Conservation (phyloP, 2,888 invertebrate genomes). For the Acronicta alni region DNA sequence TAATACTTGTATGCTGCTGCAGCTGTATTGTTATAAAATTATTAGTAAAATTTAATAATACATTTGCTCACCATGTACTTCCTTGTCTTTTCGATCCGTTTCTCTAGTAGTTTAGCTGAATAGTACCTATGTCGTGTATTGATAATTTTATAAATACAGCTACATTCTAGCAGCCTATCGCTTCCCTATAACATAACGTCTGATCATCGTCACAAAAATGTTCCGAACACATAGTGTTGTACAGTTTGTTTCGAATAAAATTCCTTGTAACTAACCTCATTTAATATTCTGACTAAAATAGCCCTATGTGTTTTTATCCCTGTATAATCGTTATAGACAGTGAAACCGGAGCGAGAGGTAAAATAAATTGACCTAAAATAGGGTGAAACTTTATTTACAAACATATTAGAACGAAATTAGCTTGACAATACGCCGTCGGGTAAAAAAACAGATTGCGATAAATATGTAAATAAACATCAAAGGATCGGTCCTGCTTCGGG, state of each 20-base stretch:
- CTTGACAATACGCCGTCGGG: slow-evolving; percentile 68
- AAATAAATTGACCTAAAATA: slow-evolving; percentile 50
- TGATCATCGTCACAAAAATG: slow-evolving; percentile 75
- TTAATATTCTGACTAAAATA: slow-evolving; percentile 53
- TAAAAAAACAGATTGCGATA: slow-evolving; percentile 84
- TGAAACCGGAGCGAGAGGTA: slow-evolving; percentile 72
- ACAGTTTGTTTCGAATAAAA: slow-evolving; percentile 47
- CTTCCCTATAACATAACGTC: slow-evolving; percentile 67
- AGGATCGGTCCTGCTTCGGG: slow-evolving; percentile 80
- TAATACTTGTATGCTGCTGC: slow-evolving; percentile 63
- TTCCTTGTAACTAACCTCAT: slow-evolving; percentile 38
- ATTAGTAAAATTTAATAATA: slow-evolving; percentile 67
- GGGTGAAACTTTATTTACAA: slow-evolving; percentile 58
- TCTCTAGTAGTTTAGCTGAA: slow-evolving; percentile 79
- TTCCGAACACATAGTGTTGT: slow-evolving; percentile 56
- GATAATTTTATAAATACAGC: slow-evolving; percentile 82
- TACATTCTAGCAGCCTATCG: slow-evolving; percentile 52
- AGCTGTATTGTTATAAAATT: slow-evolving; percentile 82
- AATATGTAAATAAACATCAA: slow-evolving; percentile 85
- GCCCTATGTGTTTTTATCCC: slow-evolving; percentile 61
- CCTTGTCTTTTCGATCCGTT: slow-evolving; percentile 83
- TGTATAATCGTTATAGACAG: slow-evolving; percentile 82
- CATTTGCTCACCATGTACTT: slow-evolving; percentile 86
- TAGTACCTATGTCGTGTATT: slow-evolving; percentile 63
- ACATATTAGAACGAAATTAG: slow-evolving; percentile 56